phyloP scores from a whole-genome alignment of 1,140 invertebrate species.

The Heliconius nattereri region DNA sequence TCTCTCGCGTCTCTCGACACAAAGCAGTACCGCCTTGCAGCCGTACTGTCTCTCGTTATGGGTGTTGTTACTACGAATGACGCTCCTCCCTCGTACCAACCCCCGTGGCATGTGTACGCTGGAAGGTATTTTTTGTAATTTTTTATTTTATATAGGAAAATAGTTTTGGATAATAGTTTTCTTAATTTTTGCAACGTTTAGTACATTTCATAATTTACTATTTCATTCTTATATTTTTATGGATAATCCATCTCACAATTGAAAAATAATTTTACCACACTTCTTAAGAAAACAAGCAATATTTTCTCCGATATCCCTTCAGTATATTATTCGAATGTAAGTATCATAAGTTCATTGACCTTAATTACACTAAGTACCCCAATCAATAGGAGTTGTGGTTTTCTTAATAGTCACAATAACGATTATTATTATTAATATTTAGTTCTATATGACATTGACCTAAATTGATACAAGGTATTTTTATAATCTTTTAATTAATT shows the following conservation, averaged over 20 bases:
- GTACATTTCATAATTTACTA: too few relatives aligned
- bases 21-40: conserved; percentile 83
- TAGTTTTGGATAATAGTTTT: too few relatives aligned
- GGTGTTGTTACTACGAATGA: conserved; percentile 89
- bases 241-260: too few relatives aligned
- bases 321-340: not conserved
- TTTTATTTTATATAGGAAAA: too few relatives aligned
- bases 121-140: conserved; percentile 16
- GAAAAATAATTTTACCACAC: too few relatives aligned
- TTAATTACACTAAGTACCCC: not conserved
- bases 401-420: not conserved
- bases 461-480: not conserved
- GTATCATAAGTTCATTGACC: not conserved
- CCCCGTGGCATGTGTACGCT: conserved; percentile 91
- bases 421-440: not conserved
- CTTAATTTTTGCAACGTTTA: too few relatives aligned
- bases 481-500: not conserved
- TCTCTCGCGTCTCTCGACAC: conserved; percentile 80
- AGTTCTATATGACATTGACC: not conserved
- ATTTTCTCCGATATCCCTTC: too few relatives aligned
- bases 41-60: conserved; percentile 82
- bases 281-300: too few relatives aligned
- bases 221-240: too few relatives aligned
- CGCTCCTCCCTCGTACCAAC: conserved; percentile 88
- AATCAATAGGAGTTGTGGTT: not conserved